Conservation (phyloP, 2,797 vertebrate species). For the Chiloscyllium punctatum region DNA sequence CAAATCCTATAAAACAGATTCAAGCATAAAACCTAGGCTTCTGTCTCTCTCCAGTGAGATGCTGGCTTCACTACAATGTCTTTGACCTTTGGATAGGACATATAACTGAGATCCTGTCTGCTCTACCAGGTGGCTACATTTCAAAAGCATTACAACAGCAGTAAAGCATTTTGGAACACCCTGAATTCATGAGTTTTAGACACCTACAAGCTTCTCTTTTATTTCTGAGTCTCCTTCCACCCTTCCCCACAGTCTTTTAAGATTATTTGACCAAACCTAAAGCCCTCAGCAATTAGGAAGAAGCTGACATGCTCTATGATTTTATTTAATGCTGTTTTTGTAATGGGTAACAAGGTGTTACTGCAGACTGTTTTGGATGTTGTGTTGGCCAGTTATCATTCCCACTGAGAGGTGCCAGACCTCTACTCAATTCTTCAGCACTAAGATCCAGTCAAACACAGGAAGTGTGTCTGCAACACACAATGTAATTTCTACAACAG, state of each 20-base stretch:
- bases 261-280: background rate
- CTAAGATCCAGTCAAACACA: background rate
- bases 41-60: background rate
- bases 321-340: background rate
- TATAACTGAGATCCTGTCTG: background rate
- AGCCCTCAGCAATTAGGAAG: background rate
- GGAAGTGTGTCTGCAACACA: background rate
- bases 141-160: background rate
- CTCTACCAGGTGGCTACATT: background rate
- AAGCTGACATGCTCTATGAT: background rate
- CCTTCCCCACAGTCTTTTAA: background rate
- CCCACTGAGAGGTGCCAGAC: background rate
- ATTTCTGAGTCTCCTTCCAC: background rate
- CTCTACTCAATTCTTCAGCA: background rate
- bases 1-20: background rate
- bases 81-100: background rate
- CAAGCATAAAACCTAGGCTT: background rate
- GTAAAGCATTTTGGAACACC: background rate
- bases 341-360: background rate
- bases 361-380: background rate
- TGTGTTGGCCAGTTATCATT: background rate
- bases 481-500: no score
- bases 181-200: background rate
- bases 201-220: background rate
- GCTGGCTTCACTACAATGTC: background rate